Evolutionary conservation across 23 tunicate species (phyloP), one percentile per base, ranked within the genome.

Genomic region (Styela plicata): DNA sequence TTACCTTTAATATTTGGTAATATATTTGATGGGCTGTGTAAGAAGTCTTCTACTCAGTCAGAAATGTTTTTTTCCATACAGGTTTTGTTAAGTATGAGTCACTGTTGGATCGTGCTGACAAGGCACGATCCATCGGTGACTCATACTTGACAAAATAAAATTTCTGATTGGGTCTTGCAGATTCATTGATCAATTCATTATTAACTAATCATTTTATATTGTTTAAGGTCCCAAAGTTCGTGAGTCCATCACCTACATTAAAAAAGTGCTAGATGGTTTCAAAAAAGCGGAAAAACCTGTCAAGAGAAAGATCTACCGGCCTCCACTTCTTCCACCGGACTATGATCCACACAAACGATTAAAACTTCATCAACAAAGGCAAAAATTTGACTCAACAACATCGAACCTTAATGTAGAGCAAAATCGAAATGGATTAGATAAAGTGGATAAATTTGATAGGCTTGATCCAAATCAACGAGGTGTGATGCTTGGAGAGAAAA

Each of bases 281-380:
- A 36, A 76, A 53, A 76, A 76, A 76, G 65, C 81, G 23, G 81
- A 76, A 24, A 76, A 76, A 76, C 23, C 27, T 52, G 23, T 57
- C n/a, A 36, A 44, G 17, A 76, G 89, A 23, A 83, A 87, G 74
- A 82, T 70, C 2, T 92, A 92, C 65, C 89, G 92, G 16, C 85
- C 91, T 3, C 97, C 97, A 2, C n/a, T 53, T 1, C 33, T 92
- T 7, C 97, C 97, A 5, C 69, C 79, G 20, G 84, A 87, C 63
- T 92, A 80, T 77, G 92, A 92, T 70, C 85, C 88, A 30, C 32
- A 70, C 28, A 71, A 86, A 71, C 74, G 97, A 31, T 33, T 87
- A 61, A 84, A 84, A 36, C 63, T 87, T n/a, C 32, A 44, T 69
- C 3, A 31, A n/a, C 80, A 52, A 65, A 80, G 31, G n/a, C 34